Conservation (phyloP, 2,797 vertebrate genomes). For the Neostethus bicornis region DNA sequence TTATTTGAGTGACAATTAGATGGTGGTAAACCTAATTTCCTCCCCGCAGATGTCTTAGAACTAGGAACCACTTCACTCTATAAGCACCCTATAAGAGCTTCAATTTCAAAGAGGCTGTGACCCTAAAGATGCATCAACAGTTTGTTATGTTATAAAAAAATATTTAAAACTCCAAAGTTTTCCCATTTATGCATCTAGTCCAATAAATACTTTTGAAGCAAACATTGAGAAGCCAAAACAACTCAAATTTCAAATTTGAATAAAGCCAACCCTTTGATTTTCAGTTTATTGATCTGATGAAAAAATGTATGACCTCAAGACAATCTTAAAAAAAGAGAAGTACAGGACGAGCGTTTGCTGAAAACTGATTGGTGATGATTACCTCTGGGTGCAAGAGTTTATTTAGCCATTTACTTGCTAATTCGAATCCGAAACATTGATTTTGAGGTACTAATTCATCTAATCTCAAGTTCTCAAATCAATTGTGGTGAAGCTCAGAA, state of each 20-base stretch:
- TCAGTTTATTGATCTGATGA: neutral
- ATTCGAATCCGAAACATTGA: neutral
- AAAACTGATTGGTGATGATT: neutral
- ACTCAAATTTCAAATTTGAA: too few species aligned
- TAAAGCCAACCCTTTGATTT: too few species aligned
- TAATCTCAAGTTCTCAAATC: constrained; percentile 2
- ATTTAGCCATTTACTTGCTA: neutral
- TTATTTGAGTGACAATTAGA: too few species aligned
- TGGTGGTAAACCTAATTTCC: neutral
- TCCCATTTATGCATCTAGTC: too few species aligned
- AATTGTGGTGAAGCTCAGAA: neutral
- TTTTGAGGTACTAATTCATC: constrained; percentile 7
- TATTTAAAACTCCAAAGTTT: too few species aligned
- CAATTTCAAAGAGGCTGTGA: neutral
- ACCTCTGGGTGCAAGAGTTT: neutral
- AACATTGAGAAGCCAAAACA: too few species aligned
- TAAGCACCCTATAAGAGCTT: neutral
- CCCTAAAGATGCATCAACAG: neutral
- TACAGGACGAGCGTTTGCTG: neutral
- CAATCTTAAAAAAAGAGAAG: neutral
- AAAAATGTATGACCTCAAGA: neutral
- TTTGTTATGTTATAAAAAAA: neutral
- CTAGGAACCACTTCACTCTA: neutral
- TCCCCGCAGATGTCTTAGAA: neutral
- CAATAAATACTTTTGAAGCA: too few species aligned